Base-by-base conservation (phyloP, 2,113 vertebrate species). In the Athene cunicularia region DNA sequence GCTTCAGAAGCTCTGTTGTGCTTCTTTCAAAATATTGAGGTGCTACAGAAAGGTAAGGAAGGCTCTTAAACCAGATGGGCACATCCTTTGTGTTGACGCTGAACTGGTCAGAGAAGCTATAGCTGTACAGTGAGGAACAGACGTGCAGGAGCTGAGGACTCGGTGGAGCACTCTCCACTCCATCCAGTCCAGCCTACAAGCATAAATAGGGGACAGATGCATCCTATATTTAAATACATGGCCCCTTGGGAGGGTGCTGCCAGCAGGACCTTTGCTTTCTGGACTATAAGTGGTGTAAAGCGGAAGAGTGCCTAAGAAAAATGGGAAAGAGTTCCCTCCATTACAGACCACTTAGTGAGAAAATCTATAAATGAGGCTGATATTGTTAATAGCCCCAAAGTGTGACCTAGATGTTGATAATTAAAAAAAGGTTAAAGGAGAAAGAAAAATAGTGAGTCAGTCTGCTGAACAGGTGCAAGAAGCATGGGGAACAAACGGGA, bases 381-480 rank as follows among this genome's bases (percentile, higher is more conserved):
- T 49, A 47, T 5, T 56, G 23, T 70, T 55, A 62, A 62, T 7
- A 79, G 56, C 13, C 41, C 15, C 37, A 41, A 74, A 58, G 18
- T 47, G 14, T 92, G 32, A 71, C n/a, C 27, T 63, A 28, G 55
- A 41, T 50, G 5, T 73, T 86, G 49, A 41, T 77, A 74, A 86
- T 60, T 71, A 86, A 58, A 12, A 80, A 91, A 88, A 83, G 18
- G 41, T 77, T 80, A 84, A 86, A 84, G 24, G 2, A 80, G 15
- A n/a, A 88, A 70, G 30, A 45, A 93, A 88, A 95, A 45, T 39
- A 92, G 32, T 53, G 43, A 92, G 18, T 86, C 58, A 60, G 37
- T 75, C 39, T 86, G 14, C 16, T 87, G 41, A 94, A 89, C 24
- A 75, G 33, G 33, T 85, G 33, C 73, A 93, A 79, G 77, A 93